Percentiles rank a stretch among this genome's conserved stretches.
These are phyloP conservation scores for Laspeyria flexula DNA, from an alignment of 2,888 invertebrate genomes.

Conservation along the genomic window DNA sequence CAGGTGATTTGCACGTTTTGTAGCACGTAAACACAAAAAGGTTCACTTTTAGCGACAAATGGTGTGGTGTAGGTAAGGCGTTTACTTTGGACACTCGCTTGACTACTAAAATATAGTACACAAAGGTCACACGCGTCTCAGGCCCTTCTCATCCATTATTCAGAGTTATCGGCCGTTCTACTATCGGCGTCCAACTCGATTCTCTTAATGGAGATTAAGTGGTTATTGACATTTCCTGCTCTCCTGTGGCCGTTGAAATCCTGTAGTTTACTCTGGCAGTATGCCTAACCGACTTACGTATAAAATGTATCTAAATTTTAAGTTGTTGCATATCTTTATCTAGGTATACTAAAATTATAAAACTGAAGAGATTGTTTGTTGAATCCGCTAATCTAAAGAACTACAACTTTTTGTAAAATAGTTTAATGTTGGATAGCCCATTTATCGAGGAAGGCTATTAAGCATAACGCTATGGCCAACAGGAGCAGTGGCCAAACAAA, in stretches of 20 bases:
- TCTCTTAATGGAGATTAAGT: conserved; percentile 68
- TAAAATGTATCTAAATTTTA: not conserved
- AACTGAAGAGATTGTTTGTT: no score
- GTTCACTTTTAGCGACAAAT: conserved; percentile 32
- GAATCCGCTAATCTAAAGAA: no score
- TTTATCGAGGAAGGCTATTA: no score
- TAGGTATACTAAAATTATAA: no score
- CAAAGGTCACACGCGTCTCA: conserved; percentile 55
- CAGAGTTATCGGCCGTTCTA: conserved; percentile 56
- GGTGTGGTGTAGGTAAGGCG: conserved; percentile 20
- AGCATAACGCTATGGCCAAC: no score
- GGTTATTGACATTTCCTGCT: conserved; percentile 61
- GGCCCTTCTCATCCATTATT: conserved; percentile 68
- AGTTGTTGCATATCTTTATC: no score
- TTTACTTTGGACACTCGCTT: conserved; percentile 24
- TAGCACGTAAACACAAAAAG: conserved; percentile 39
- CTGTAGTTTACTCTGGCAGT: conserved; percentile 26
- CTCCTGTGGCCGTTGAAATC: conserved; percentile 32
- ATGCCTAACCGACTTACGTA: not conserved
- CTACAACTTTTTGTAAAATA: no score
- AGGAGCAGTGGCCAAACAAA: no score
- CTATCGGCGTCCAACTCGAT: conserved; percentile 56
- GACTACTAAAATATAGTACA: conserved; percentile 46
- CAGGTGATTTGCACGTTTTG: conserved; percentile 44
- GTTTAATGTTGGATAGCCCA: no score